Evolutionary conservation across 2,113 vertebrate genomes (phyloP).

Genomic region (Nematolebias whitei): DNA sequence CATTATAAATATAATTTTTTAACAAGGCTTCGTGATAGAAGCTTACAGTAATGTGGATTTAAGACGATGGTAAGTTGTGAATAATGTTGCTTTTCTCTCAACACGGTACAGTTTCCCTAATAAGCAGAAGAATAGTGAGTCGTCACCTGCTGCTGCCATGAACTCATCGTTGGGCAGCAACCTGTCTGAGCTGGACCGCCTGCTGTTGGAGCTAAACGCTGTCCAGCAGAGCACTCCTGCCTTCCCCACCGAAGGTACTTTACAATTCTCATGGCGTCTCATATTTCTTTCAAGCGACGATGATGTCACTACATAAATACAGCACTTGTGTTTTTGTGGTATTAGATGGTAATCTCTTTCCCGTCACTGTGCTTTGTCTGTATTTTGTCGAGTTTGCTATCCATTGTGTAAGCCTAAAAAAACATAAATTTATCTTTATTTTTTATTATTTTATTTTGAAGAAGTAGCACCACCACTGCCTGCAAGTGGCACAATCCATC

Average conservation of each 20-base stretch:
- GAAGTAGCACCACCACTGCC: conserved; percentile 69
- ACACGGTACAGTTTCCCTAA: conserved; percentile 86
- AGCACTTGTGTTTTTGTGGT: conserved; percentile 17
- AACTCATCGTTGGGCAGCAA: conserved; percentile 90
- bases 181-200: conserved; percentile 92
- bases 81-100: conserved; percentile 10
- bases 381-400: background rate
- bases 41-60: background rate
- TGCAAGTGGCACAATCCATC: conserved; percentile 72
- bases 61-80: background rate
- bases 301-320: conserved; percentile 1
- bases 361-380: background rate
- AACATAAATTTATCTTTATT: background rate
- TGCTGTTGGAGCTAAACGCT: conserved; percentile 90
- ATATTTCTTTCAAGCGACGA: too few species aligned
- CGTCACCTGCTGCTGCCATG: conserved; percentile 82
- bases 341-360: background rate
- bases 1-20: background rate
- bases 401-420: background rate
- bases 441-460: conserved; percentile 28
- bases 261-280: background rate
- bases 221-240: conserved; percentile 85
- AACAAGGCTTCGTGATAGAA: background rate
- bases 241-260: conserved; percentile 83
- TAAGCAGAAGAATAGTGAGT: conserved; percentile 89